phyloP scores from a whole-genome alignment of 2,113 vertebrate genomes.

The Notarius lentiginosus region DNA sequence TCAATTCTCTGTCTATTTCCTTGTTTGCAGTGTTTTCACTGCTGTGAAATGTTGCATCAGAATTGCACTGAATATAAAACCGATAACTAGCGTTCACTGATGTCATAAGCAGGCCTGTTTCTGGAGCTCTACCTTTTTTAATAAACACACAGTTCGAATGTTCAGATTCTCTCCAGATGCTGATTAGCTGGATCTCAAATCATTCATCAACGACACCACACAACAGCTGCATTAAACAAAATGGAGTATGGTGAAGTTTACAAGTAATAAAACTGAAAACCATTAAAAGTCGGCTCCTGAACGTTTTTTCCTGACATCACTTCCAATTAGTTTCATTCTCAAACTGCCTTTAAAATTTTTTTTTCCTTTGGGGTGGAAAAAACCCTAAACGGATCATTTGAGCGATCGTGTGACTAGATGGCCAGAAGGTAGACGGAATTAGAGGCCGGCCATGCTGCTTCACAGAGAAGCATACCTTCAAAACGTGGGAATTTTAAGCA shows the following conservation, averaged over 20 bases:
- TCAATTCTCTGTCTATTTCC: neutral
- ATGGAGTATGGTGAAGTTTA: neutral
- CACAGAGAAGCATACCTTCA: conserved; percentile 19
- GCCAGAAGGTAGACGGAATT: conserved; percentile 26
- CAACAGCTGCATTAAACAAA: neutral
- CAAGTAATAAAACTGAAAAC: neutral
- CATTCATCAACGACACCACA: neutral
- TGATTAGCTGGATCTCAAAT: neutral
- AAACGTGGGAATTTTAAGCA: neutral
- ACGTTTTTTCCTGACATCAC: neutral
- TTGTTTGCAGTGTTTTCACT: neutral
- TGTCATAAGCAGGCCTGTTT: neutral
- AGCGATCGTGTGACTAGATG: conserved; percentile 50
- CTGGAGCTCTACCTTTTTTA: neutral
- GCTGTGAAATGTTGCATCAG: conserved; percentile 3
- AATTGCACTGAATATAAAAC: neutral
- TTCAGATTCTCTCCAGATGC: neutral
- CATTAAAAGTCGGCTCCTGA: neutral
- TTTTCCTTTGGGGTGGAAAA: neutral
- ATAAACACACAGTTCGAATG: neutral
- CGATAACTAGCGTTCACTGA: neutral
- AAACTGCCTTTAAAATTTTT: neutral
- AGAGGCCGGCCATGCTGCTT: conserved; percentile 24
- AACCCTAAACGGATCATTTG: conserved; percentile 27
- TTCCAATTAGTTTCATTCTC: neutral